These are phyloP conservation scores for Cataglyphis altisquamis DNA, from an alignment of 2,888 invertebrate species.

Conservation along the genomic window DNA sequence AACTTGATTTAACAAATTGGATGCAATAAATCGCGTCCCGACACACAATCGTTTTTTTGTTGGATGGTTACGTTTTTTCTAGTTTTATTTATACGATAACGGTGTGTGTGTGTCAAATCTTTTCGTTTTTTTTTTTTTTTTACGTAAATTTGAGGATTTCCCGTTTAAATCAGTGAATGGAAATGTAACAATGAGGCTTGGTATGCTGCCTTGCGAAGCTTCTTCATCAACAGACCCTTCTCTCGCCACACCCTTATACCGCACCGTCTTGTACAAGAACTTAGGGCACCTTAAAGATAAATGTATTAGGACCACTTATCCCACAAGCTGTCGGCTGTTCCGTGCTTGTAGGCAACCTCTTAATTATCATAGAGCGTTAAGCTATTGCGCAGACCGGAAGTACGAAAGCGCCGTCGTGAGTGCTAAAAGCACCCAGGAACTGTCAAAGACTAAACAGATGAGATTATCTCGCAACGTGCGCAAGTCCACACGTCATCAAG, in stretches of 20 bases:
- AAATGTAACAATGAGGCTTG: background rate
- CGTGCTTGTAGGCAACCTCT: conserved; percentile 78
- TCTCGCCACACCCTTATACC: conserved; percentile 4
- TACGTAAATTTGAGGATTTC: background rate
- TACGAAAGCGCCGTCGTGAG: conserved; percentile 66
- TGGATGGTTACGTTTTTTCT: background rate
- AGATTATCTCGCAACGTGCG: conserved; percentile 60
- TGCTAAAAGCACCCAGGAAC: conserved; percentile 75
- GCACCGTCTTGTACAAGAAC: conserved; percentile 64
- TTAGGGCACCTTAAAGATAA: conserved; percentile 80
- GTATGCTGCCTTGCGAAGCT: conserved; percentile 6
- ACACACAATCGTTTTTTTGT: background rate
- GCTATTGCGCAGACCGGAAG: conserved; percentile 72
- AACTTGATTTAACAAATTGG: conserved; percentile 39
- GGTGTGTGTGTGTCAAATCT: background rate
- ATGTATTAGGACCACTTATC: conserved; percentile 84
- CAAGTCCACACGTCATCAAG: conserved; percentile 42
- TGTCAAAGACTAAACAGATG: conserved; percentile 68
- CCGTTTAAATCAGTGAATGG: background rate
- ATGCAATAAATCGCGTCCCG: conserved; percentile 27
- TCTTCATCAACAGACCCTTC: conserved; percentile 45
- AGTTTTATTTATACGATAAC: background rate
- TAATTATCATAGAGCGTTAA: conserved; percentile 82
- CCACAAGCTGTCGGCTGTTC: conserved; percentile 81
- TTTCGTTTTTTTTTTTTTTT: background rate